A percentile compares a stretch with the other conserved stretches of the same genome.
Evolutionary conservation across 2,113 vertebrate species (phyloP).

Genomic region (Macquaria australasica): DNA sequence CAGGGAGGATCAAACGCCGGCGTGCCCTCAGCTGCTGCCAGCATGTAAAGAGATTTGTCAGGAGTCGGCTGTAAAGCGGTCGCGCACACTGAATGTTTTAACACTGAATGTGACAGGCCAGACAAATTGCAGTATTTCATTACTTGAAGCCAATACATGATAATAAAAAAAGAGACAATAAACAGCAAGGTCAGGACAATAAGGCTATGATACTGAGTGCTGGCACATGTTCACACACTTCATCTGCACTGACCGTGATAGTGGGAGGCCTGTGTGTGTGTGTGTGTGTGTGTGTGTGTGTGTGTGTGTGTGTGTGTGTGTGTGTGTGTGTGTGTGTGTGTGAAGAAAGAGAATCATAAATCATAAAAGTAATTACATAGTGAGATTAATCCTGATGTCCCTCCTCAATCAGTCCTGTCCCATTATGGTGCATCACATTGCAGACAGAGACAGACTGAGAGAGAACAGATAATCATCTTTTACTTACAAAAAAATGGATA

Average conservation of each 20-base stretch:
- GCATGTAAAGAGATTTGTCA: constrained; percentile 63
- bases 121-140: constrained; percentile 44
- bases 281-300: constrained; percentile 25
- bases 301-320: constrained; percentile 4
- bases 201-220: constrained; percentile 12
- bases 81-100: constrained; percentile 23
- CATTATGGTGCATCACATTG: constrained; percentile 61
- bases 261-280: not conserved
- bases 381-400: constrained; percentile 74
- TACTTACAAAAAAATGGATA: constrained; percentile 61
- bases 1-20: constrained; percentile 46
- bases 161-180: constrained; percentile 37
- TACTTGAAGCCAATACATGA: not conserved
- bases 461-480: constrained; percentile 72
- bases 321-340: constrained; percentile 15
- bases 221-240: constrained; percentile 14
- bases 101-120: constrained; percentile 26
- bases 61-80: constrained; percentile 28
- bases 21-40: constrained; percentile 18
- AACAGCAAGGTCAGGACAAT: constrained; percentile 48
- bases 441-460: constrained; percentile 49
- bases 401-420: constrained; percentile 69
- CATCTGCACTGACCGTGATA: constrained; percentile 6
- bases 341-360: constrained; percentile 58
- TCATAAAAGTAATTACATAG: constrained; percentile 77